A percentile compares a stretch with the other conserved stretches of the same genome.
These are phyloP conservation scores for Sternarchorhynchus goeldii DNA, from an alignment of 2,797 vertebrate species.

Conservation along the genomic window DNA sequence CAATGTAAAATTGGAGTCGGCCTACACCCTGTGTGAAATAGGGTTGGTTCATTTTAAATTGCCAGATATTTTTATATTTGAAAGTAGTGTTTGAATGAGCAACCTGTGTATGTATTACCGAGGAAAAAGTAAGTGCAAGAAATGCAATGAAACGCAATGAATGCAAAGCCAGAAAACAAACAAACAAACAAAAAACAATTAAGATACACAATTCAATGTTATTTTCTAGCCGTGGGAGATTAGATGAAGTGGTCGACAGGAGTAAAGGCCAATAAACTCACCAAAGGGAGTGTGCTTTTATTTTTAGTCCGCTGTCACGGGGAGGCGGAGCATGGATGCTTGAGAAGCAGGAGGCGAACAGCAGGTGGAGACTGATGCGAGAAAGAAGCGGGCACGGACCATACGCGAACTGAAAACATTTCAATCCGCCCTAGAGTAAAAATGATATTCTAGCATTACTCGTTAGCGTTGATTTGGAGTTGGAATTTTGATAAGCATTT, in stretches of 20 bases:
- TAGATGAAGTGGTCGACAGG: neutral
- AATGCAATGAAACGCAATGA: no score
- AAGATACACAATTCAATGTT: neutral
- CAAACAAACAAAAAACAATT: no score
- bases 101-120: no score
- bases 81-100: no score
- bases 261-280: constrained; percentile 1
- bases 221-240: neutral
- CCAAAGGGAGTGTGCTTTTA: constrained; percentile 33
- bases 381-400: constrained; percentile 6
- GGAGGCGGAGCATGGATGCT: constrained; percentile 54
- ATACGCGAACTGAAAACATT: neutral
- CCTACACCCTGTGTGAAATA: no score
- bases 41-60: no score
- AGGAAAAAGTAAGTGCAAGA: no score
- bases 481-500: neutral
- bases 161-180: no score
- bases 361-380: constrained; percentile 56
- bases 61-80: no score
- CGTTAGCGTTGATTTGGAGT: no score
- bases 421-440: no score
- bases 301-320: constrained; percentile 48
- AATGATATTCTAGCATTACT: neutral
- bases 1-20: no score
- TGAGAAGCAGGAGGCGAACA: constrained; percentile 48